Evolutionary conservation across 2,113 vertebrate genomes (phyloP).

Genomic region (Sander vitreus): DNA sequence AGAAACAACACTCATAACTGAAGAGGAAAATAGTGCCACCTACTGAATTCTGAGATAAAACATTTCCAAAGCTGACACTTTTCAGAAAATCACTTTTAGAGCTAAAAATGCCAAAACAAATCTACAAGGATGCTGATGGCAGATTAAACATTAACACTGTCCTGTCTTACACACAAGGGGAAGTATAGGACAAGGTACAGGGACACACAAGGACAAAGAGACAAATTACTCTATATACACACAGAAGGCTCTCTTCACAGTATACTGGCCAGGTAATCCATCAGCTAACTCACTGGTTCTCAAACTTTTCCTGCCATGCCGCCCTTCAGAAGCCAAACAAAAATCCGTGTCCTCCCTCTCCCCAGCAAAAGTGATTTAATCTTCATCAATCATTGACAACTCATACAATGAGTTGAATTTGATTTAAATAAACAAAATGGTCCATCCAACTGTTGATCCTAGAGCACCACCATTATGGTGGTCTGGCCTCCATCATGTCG

Average conservation of each 20-base stretch:
- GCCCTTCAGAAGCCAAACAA: background rate
- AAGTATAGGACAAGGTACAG: slow-evolving; percentile 2
- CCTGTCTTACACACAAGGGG: background rate
- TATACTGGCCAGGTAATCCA: background rate
- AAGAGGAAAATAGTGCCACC: slow-evolving; percentile 21
- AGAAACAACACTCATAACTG: background rate
- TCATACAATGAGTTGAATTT: background rate
- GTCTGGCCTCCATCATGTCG: too few relatives aligned
- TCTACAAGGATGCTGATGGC: background rate
- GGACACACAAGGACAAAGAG: slow-evolving; percentile 20
- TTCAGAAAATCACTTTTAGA: background rate
- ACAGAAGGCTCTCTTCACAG: slow-evolving; percentile 2
- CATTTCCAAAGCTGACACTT: background rate
- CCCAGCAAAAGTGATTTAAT: background rate
- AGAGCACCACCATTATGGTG: too few relatives aligned
- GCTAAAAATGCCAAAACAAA: background rate
- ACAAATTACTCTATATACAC: slow-evolving; percentile 11
- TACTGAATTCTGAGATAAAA: slow-evolving; percentile 18
- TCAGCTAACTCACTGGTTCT: background rate
- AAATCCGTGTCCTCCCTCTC: background rate
- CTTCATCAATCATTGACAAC: background rate
- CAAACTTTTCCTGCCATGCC: background rate
- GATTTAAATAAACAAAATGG: background rate
- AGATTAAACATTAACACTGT: slow-evolving; percentile 29
- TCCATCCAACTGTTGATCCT: too few relatives aligned